Evolutionary conservation across 1,140 invertebrate genomes (phyloP).

Genomic region (Tyrophagus putrescentiae): DNA sequence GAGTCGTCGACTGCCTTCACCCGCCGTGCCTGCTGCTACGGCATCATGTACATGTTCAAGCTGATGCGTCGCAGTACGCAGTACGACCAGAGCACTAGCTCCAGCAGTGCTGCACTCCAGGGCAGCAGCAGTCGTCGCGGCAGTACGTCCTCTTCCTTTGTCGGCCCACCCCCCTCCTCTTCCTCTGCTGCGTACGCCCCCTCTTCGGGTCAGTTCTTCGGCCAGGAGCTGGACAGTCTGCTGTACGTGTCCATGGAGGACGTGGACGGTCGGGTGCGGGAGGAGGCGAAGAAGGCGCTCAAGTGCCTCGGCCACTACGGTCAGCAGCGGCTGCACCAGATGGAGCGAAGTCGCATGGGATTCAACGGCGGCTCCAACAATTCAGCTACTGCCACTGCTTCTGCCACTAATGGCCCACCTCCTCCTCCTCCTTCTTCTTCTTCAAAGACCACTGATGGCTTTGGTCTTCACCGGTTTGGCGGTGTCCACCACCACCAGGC

Average conservation of each 20-base stretch:
- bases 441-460: too few species aligned
- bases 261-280: conserved; percentile 12
- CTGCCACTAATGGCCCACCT: too few species aligned
- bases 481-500: too few species aligned
- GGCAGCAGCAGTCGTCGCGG: background rate
- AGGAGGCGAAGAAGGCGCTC: conserved; percentile 9
- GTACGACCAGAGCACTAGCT: background rate
- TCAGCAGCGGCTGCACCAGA: background rate
- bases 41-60: background rate
- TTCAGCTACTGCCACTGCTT: too few species aligned
- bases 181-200: background rate
- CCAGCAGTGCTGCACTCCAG: background rate
- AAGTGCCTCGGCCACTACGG: background rate
- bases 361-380: background rate
- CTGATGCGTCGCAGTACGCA: background rate
- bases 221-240: background rate
- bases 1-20: background rate
- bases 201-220: background rate
- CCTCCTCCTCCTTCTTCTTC: too few species aligned
- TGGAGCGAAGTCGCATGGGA: background rate
- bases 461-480: too few species aligned
- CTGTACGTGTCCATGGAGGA: conserved; percentile 16
- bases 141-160: background rate
- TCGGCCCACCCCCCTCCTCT: background rate
- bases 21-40: conserved; percentile 16